phyloP scores from a whole-genome alignment of 2,113 vertebrate genomes.

The Laterallus jamaicensis region DNA sequence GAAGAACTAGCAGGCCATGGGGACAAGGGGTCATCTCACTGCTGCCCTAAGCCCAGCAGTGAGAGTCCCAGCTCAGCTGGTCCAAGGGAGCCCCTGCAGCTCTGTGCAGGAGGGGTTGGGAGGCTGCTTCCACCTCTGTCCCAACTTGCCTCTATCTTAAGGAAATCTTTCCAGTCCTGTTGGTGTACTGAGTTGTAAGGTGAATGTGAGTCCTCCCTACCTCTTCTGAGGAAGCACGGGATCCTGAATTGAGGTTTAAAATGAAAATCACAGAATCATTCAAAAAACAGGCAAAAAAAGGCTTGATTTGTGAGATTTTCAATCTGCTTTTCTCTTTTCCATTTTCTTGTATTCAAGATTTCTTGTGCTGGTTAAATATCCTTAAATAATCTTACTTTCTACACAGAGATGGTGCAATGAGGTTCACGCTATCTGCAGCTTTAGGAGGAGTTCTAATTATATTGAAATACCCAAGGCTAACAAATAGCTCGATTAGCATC shows the following conservation, averaged over 20 bases:
- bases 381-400: background rate
- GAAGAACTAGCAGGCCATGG: background rate
- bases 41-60: accelerated
- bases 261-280: background rate
- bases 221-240: background rate
- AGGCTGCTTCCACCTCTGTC: background rate
- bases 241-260: background rate
- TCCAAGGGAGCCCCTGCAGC: background rate
- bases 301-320: background rate
- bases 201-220: background rate
- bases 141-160: accelerated
- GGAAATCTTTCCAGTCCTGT: background rate
- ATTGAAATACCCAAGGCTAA: slow-evolving; percentile 46
- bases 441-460: slow-evolving; percentile 46
- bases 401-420: background rate
- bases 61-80: background rate
- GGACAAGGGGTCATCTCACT: background rate
- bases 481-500: slow-evolving; percentile 31
- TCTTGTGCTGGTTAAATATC: background rate
- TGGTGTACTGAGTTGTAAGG: background rate
- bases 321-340: background rate
- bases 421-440: background rate
- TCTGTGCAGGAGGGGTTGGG: background rate
- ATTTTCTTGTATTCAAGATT: background rate
- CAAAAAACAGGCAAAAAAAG: background rate